Evolutionary conservation across 2,113 vertebrate genomes (phyloP).

Genomic region (Otocyon megalotis): DNA sequence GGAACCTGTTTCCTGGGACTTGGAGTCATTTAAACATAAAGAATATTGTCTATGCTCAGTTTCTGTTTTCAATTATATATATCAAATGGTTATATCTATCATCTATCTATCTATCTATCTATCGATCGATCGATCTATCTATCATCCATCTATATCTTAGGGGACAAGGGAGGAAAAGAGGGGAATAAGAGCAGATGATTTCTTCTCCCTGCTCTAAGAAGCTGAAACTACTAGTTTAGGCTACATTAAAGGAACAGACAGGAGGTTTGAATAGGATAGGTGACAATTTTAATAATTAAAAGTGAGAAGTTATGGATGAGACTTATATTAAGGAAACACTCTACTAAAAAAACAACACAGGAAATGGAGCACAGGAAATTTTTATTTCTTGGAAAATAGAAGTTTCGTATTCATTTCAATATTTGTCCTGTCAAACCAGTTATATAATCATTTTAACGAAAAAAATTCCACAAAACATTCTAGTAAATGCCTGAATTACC

Average conservation of each 20-base stretch:
- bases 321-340: background rate
- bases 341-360: background rate
- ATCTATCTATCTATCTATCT: no score
- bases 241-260: background rate
- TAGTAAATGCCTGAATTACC: constrained; percentile 13
- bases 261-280: background rate
- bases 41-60: background rate
- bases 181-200: background rate
- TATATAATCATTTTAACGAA: constrained; percentile 15
- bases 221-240: background rate
- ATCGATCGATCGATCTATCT: no score
- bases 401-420: background rate
- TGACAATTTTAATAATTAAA: constrained; percentile 23
- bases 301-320: background rate
- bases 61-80: background rate
- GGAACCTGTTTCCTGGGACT: background rate
- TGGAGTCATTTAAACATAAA: background rate
- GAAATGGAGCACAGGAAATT: background rate
- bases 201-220: background rate
- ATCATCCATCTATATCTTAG: no score
- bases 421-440: background rate
- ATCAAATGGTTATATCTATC: background rate
- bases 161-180: background rate
- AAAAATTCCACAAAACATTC: background rate
- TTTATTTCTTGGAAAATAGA: constrained; percentile 43